Base-by-base conservation (phyloP, 1,140 invertebrate genomes). In the Zophobas atratus region DNA sequence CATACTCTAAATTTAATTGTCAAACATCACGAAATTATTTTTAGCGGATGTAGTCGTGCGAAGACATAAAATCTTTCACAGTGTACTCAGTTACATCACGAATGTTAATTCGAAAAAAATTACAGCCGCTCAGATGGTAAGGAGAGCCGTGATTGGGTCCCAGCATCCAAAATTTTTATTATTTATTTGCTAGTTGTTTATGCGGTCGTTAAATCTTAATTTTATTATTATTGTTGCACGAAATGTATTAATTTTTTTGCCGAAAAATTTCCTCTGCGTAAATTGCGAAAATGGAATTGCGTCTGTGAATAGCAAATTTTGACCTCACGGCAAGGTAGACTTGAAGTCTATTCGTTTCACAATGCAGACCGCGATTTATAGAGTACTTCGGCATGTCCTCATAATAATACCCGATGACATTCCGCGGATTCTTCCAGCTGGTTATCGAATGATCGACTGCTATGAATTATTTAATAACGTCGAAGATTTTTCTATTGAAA, bases 291-390 rank as follows among this genome's bases (percentile, higher is more conserved):
- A 38, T 35, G 32, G 56, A 36, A 1, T 33, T 39, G 39, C n/a
- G n/a, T 51, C 49, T 67, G 60, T 43, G 60, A 67, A 46, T 51
- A 43, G n/a, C 33, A 1, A 32, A 43, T 67, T 67, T 67, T 43
- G 60, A 67, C 60, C 60, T 67, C 43, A 67, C 41, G 8, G 39
- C 43, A 67, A 67, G 60, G 60, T 67, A 32, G 60, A 67, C 60
- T 20, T 67, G 60, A 63, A 51, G 49, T 51, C 49, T 51, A 20
- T 51, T 2, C 2, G 49, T 51, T 51, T 51, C 49, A 51, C n/a
- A 46, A 46, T 20, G 20, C 20, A 20, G 20, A 20, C 20, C 43
- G 43, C 49, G 49, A 51, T 51, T 51, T 51, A 20, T 51, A 51
- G 49, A 51, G 49, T 51, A 6, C 49, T 46, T 20, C 20, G 20